These are phyloP conservation scores for Temnothorax curvispinosus DNA, from an alignment of 1,140 invertebrate genomes.

Conservation along the genomic window DNA sequence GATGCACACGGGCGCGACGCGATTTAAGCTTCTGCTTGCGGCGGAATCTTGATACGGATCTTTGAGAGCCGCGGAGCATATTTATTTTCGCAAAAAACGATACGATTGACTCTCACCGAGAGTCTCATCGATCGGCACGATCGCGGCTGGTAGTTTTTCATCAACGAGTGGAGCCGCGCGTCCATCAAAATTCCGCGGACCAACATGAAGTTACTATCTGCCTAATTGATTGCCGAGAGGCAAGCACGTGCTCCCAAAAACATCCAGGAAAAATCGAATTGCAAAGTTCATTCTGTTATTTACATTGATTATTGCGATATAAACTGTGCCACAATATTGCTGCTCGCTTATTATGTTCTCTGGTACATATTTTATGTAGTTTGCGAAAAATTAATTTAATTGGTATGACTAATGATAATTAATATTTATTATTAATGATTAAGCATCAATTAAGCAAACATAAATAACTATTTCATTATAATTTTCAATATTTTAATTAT, in stretches of 20 bases:
- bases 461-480: background rate
- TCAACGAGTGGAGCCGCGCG: background rate
- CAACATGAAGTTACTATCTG: slow-evolving; percentile 33
- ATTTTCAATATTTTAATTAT: background rate
- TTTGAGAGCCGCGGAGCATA: background rate
- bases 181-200: background rate
- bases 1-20: background rate
- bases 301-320: background rate
- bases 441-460: background rate
- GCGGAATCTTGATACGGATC: slow-evolving; percentile 15
- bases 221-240: slow-evolving; percentile 19
- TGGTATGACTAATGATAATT: background rate
- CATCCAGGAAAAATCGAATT: background rate
- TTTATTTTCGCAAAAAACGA: slow-evolving; percentile 27
- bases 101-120: slow-evolving; percentile 6
- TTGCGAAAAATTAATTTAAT: background rate
- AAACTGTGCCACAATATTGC: background rate
- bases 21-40: slow-evolving; percentile 19
- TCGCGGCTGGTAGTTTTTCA: background rate
- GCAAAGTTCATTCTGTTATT: slow-evolving; percentile 19
- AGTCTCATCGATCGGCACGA: background rate
- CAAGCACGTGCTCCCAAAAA: background rate
- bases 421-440: slow-evolving; percentile 9
- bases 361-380: background rate
- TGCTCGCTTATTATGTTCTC: background rate